These are phyloP conservation scores for Chaenogobius annularis DNA, from an alignment of 2,113 vertebrate genomes.

Conservation along the genomic window DNA sequence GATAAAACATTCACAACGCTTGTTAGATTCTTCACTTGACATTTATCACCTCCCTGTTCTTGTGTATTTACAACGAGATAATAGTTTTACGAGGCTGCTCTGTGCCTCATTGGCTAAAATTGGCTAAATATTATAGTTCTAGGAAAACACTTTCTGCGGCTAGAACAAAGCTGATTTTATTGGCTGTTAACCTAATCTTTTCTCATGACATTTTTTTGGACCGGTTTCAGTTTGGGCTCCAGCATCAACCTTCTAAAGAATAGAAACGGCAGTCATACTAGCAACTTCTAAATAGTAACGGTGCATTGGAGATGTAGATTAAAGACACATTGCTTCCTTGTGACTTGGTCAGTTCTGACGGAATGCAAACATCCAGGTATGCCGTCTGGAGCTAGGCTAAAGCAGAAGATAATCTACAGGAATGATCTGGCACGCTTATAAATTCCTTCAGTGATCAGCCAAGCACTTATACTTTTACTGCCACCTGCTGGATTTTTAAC, in stretches of 20 bases:
- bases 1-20: background rate
- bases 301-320: background rate
- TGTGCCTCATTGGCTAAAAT: background rate
- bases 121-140: slow-evolving; percentile 1
- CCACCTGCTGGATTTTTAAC: slow-evolving; percentile 56
- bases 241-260: background rate
- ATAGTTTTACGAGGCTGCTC: background rate
- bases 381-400: slow-evolving; percentile 8
- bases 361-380: slow-evolving; percentile 26
- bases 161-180: slow-evolving; percentile 17
- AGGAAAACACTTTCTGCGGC: slow-evolving; percentile 12
- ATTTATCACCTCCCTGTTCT: background rate
- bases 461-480: slow-evolving; percentile 38
- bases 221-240: slow-evolving; percentile 6
- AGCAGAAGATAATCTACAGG: slow-evolving; percentile 60
- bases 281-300: background rate
- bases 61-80: background rate
- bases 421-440: slow-evolving; percentile 61
- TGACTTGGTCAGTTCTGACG: slow-evolving; percentile 1
- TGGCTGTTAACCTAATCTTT: slow-evolving; percentile 4
- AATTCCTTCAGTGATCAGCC: slow-evolving; percentile 64
- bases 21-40: background rate
- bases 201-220: slow-evolving; percentile 6
- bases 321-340: background rate
- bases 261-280: background rate